These are phyloP conservation scores for Chloroclystis v-ata DNA, from an alignment of 2,888 invertebrate genomes.

Conservation along the genomic window DNA sequence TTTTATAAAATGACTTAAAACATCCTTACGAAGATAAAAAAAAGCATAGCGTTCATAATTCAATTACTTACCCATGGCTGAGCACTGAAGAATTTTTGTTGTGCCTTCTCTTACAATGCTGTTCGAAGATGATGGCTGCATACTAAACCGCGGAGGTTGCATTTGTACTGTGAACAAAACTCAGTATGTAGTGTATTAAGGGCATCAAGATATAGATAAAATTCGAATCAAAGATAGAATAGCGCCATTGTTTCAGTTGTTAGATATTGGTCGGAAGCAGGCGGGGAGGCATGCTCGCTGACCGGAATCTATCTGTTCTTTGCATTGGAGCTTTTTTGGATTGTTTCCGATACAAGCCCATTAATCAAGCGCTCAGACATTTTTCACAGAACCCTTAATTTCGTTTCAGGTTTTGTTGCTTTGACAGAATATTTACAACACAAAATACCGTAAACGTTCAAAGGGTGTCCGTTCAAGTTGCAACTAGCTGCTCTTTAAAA, in stretches of 20 bases:
- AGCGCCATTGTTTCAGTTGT: conserved; percentile 39
- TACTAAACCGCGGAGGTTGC: conserved; percentile 92
- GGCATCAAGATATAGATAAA: too few relatives aligned
- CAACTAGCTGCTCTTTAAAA: too few relatives aligned
- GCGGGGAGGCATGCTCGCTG: conserved; percentile 45
- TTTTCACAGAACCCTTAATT: conserved; percentile 23
- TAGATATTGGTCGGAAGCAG: conserved; percentile 37
- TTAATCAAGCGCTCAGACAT: conserved; percentile 37
- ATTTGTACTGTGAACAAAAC: conserved; percentile 71
- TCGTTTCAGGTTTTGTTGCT: conserved; percentile 11
- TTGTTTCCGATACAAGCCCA: conserved; percentile 38
- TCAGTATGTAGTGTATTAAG: too few relatives aligned
- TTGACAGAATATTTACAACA: conserved; percentile 2
- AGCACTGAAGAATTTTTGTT: conserved; percentile 94
- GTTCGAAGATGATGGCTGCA: conserved; percentile 90
- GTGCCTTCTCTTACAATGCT: conserved; percentile 92
- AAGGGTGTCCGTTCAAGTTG: too few relatives aligned
- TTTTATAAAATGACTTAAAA: not conserved
- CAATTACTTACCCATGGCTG: conserved; percentile 86
- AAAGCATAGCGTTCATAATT: conserved; percentile 10
- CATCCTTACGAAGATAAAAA: not conserved
- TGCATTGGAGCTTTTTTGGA: conserved; percentile 24
- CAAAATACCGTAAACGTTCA: not conserved
- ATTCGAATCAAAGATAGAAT: conserved; percentile 37
- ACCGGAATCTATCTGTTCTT: conserved; percentile 48